Percentiles rank a stretch among this genome's conserved stretches.
Evolutionary conservation across 2,888 invertebrate genomes (phyloP).

Genomic region (Endomychus coccineus): DNA sequence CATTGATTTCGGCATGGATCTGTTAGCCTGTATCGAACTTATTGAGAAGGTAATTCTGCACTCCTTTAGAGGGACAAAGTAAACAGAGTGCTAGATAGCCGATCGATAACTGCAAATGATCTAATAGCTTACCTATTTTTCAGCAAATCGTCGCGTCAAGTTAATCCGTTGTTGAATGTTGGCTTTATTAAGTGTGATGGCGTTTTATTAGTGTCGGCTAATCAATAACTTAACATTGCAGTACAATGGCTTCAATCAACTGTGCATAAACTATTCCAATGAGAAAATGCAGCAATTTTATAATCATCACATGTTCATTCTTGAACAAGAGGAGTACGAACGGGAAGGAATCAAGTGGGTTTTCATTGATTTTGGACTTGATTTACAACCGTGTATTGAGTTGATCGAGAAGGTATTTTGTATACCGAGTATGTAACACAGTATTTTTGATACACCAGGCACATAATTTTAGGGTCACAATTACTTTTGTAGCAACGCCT

Average conservation of each 20-base stretch:
- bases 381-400: conserved; percentile 84
- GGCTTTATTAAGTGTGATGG: neutral
- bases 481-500: too few relatives aligned
- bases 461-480: too few relatives aligned
- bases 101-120: neutral
- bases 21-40: conserved; percentile 75
- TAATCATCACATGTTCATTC: conserved; percentile 93
- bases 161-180: too few relatives aligned
- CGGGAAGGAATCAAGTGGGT: conserved; percentile 85
- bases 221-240: conserved; percentile 41
- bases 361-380: conserved; percentile 94
- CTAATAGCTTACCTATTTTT: too few relatives aligned
- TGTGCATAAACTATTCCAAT: conserved; percentile 95
- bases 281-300: conserved; percentile 94
- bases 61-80: too few relatives aligned
- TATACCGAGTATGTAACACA: too few relatives aligned
- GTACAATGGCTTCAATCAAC: conserved; percentile 92
- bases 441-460: too few relatives aligned
- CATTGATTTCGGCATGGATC: conserved; percentile 90
- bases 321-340: conserved; percentile 94
- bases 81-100: conserved; percentile 1
- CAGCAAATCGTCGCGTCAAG: too few relatives aligned
- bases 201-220: neutral
- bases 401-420: conserved; percentile 83
- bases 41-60: conserved; percentile 54